These are phyloP conservation scores for Platynereis dumerilii DNA, from an alignment of 2,888 invertebrate species.

Conservation along the genomic window DNA sequence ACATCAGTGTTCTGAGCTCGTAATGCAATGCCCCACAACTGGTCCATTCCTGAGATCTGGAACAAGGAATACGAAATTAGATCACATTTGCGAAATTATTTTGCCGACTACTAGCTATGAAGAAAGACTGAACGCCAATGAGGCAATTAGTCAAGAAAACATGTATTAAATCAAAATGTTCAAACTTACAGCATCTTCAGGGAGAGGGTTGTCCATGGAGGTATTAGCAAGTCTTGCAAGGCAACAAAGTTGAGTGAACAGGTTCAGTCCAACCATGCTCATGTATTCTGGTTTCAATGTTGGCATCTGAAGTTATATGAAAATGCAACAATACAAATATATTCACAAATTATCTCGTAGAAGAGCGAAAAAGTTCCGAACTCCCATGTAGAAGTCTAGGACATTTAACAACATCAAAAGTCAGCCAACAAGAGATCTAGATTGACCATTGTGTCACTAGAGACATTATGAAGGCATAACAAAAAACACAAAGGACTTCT, in stretches of 20 bases:
- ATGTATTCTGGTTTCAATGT: slow-evolving; percentile 86
- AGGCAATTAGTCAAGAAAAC: too few relatives aligned
- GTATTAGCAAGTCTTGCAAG: slow-evolving; percentile 79
- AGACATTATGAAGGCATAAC: neutral
- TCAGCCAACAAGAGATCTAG: neutral
- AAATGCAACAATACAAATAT: too few relatives aligned
- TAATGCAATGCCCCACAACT: slow-evolving; percentile 92
- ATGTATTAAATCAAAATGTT: neutral
- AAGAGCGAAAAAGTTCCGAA: too few relatives aligned
- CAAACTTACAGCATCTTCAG: slow-evolving; percentile 65
- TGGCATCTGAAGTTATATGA: slow-evolving; percentile 69
- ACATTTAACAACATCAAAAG: neutral
- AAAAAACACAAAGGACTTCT: too few relatives aligned
- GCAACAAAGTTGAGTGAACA: slow-evolving; percentile 86
- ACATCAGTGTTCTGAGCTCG: slow-evolving; percentile 91
- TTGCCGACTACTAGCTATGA: too few relatives aligned
- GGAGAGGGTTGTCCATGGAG: slow-evolving; percentile 68
- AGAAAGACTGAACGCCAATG: too few relatives aligned
- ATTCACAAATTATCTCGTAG: neutral
- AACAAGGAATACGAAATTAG: neutral
- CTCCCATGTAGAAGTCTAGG: too few relatives aligned
- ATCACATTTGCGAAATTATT: too few relatives aligned
- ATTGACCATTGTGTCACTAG: neutral
- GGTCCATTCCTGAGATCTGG: slow-evolving; percentile 80
- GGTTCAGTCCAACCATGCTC: slow-evolving; percentile 87